phyloP scores from a whole-genome alignment of 23 tunicate genomes.

The Clavelina lepadiformis region DNA sequence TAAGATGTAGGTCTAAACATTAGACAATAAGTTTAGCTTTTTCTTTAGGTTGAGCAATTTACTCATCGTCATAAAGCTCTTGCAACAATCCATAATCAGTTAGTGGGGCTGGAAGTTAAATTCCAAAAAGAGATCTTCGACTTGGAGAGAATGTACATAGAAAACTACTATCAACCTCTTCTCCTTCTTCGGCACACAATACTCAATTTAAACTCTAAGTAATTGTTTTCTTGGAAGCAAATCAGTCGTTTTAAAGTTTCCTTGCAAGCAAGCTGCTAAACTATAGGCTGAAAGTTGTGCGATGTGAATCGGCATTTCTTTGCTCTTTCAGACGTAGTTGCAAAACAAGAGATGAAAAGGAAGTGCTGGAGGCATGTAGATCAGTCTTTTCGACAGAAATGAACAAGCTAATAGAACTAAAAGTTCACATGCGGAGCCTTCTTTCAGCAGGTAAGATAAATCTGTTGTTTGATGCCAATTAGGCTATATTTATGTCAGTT shows the following conservation, averaged over 20 bases:
- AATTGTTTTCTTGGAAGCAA: no score
- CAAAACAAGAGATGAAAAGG: no score
- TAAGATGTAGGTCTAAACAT: no score
- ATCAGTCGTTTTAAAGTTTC: no score
- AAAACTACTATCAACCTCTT: slow-evolving; percentile 40
- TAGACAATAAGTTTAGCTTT: no score
- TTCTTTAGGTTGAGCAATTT: no score
- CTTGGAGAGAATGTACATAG: slow-evolving; percentile 36
- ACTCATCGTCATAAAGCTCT: slow-evolving; percentile 41
- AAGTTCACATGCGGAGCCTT: slow-evolving; percentile 1
- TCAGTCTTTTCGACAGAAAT: not conserved
- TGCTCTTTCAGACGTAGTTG: no score
- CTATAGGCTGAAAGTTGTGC: no score
- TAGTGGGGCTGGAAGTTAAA: slow-evolving; percentile 49
- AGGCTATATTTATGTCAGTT: no score
- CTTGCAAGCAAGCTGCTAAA: no score
- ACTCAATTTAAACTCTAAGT: slow-evolving; percentile 8
- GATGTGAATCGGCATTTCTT: no score
- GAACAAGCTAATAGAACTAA: not conserved
- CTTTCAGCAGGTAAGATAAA: not conserved
- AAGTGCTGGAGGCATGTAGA: not conserved
- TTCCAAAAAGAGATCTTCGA: slow-evolving; percentile 66
- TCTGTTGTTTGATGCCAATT: no score
- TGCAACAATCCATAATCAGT: slow-evolving; percentile 56
- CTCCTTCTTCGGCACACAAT: slow-evolving; percentile 26